Conservation (phyloP, 2,797 vertebrate species). For the Cynodonichthys magdalenae region DNA sequence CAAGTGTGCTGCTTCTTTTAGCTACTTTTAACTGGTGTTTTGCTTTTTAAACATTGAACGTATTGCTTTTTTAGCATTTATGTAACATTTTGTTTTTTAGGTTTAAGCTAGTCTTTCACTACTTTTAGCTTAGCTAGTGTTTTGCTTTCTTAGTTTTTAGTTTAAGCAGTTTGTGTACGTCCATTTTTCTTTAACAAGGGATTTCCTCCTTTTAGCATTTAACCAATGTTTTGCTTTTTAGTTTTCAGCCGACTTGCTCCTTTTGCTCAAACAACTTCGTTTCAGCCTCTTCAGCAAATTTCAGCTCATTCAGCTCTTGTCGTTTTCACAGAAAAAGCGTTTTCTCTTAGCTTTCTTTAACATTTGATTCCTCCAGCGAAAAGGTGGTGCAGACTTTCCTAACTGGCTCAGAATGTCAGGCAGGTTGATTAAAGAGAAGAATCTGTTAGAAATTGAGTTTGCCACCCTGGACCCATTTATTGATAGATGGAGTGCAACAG, state of each 20-base stretch:
- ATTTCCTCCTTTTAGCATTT: no score
- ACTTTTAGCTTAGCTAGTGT: neutral
- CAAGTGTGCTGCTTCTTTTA: no score
- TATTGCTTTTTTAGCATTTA: no score
- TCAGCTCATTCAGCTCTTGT: no score
- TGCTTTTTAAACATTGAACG: no score
- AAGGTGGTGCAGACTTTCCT: conserved; percentile 42
- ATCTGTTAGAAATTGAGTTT: conserved; percentile 75
- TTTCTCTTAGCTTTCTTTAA: conserved; percentile 20
- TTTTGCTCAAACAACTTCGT: neutral
- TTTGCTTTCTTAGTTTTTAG: no score
- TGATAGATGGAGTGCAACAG: conserved; percentile 79
- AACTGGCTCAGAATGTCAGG: conserved; percentile 38
- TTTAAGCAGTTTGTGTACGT: no score
- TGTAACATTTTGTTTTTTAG: no score
- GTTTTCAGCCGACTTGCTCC: no score
- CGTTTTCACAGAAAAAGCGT: neutral
- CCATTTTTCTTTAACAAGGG: no score
- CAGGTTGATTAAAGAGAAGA: conserved; percentile 74
- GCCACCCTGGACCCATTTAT: conserved; percentile 57
- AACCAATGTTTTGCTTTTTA: neutral
- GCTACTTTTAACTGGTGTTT: no score
- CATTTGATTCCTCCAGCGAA: conserved; percentile 30
- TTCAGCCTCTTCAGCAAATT: neutral
- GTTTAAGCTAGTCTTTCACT: no score